phyloP scores from a whole-genome alignment of 2,888 invertebrate genomes.

The Amiota mariae region DNA sequence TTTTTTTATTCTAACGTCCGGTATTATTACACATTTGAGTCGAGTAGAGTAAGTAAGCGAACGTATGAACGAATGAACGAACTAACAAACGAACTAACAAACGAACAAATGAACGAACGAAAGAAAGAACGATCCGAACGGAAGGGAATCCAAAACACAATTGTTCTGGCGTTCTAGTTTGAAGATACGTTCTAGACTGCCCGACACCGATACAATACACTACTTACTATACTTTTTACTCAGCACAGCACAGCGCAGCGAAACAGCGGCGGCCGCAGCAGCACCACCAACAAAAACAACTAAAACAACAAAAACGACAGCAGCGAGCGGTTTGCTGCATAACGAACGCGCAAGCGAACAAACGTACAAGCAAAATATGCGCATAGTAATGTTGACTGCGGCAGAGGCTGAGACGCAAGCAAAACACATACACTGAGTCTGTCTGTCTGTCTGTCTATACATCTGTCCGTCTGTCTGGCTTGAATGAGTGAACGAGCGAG shows the following conservation, averaged over 20 bases:
- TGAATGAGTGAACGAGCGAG: conserved; percentile 4
- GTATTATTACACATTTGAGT: conserved; percentile 27
- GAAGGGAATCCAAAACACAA: conserved; percentile 72
- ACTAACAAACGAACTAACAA: background rate
- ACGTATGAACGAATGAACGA: no score
- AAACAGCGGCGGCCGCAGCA: conserved; percentile 24
- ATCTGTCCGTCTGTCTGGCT: background rate
- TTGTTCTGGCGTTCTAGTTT: conserved; percentile 72
- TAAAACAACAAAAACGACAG: conserved; percentile 33
- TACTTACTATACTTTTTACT: conserved; percentile 30
- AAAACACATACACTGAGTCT: no score
- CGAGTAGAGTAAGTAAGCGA: conserved; percentile 24
- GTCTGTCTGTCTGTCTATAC: background rate
- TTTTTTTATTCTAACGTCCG: background rate
- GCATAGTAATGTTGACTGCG: no score
- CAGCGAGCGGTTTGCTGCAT: background rate
- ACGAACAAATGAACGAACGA: conserved; percentile 1
- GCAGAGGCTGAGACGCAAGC: no score
- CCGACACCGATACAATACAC: conserved; percentile 39
- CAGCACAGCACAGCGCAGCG: conserved; percentile 34
- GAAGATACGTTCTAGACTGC: conserved; percentile 68
- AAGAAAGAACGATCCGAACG: conserved; percentile 59
- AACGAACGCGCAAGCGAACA: conserved; percentile 1
- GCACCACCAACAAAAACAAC: conserved; percentile 19
- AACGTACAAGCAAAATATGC: background rate